These are phyloP conservation scores for Squalus acanthias DNA, from an alignment of 2,797 vertebrate species.

Conservation along the genomic window DNA sequence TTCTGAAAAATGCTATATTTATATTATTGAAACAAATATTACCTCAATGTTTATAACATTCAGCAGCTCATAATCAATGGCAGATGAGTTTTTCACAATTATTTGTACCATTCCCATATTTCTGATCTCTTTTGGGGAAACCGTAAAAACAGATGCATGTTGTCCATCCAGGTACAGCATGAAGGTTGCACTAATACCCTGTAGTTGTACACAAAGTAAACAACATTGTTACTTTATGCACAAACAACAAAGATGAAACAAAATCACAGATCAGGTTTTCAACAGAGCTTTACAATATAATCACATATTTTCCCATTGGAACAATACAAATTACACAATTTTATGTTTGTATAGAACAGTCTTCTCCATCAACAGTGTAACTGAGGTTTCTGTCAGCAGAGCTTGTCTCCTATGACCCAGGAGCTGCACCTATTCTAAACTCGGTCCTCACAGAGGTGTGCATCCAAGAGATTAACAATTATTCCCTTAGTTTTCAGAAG, in stretches of 20 bases:
- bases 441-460: not conserved
- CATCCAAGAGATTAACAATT: not conserved
- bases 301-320: not conserved
- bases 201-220: not conserved
- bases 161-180: conserved; percentile 60
- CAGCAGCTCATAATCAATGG: conserved; percentile 73
- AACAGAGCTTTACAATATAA: not conserved
- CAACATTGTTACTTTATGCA: not conserved
- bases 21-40: conserved; percentile 37
- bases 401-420: not conserved
- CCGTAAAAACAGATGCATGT: conserved; percentile 61
- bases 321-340: not conserved
- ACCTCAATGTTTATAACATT: conserved; percentile 68
- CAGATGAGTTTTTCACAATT: conserved; percentile 53
- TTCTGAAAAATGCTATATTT: not conserved
- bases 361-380: not conserved
- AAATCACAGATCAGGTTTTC: not conserved
- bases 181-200: conserved; percentile 64
- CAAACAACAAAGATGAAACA: not conserved
- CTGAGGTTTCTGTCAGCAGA: not conserved
- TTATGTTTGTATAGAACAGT: not conserved
- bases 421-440: not conserved
- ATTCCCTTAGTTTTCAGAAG: not conserved
- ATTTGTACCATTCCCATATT: conserved; percentile 64
- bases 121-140: conserved; percentile 53